A percentile compares a stretch with the other conserved stretches of the same genome.
phyloP scores from a whole-genome alignment of 1,140 invertebrate genomes.

The Drosophila prosaltans region DNA sequence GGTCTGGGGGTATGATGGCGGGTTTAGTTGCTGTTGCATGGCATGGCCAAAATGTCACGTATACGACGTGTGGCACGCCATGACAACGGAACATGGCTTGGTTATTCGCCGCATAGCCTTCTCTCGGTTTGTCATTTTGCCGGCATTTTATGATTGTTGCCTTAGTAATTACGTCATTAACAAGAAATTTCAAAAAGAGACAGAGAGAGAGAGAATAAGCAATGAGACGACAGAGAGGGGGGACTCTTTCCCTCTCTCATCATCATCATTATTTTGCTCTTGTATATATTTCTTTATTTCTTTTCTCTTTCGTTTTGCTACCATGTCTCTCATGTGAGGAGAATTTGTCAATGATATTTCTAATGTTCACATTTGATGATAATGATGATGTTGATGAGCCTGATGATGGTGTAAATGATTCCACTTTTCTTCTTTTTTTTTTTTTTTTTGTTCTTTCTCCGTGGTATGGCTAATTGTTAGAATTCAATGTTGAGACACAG shows the following conservation, averaged over 20 bases:
- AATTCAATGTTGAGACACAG: background rate
- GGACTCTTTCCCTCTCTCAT: slow-evolving; percentile 33
- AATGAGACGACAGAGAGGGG: background rate
- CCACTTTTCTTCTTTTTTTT: background rate
- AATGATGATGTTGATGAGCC: background rate
- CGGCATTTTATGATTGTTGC: slow-evolving; percentile 36
- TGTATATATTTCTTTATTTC: slow-evolving; percentile 9
- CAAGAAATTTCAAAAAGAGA: slow-evolving; percentile 64
- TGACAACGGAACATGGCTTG: slow-evolving; percentile 29
- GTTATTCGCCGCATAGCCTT: background rate
- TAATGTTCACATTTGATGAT: slow-evolving; percentile 5
- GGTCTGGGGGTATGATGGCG: too few species aligned
- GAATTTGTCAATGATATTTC: slow-evolving; percentile 13
- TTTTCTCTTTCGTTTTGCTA: background rate
- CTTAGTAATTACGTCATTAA: slow-evolving; percentile 75
- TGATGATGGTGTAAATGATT: background rate
- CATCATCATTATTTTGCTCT: slow-evolving; percentile 27
- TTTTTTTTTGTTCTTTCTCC: background rate
- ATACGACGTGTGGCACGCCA: slow-evolving; percentile 75
- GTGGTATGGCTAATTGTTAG: background rate
- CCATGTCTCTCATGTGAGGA: slow-evolving; percentile 9
- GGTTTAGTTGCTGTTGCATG: slow-evolving; percentile 30
- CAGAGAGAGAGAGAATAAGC: slow-evolving; percentile 6
- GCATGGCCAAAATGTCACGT: slow-evolving; percentile 74
- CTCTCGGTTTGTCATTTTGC: slow-evolving; percentile 11